phyloP scores from a whole-genome alignment of 2,888 invertebrate species.

The Ochlodes sylvanus region DNA sequence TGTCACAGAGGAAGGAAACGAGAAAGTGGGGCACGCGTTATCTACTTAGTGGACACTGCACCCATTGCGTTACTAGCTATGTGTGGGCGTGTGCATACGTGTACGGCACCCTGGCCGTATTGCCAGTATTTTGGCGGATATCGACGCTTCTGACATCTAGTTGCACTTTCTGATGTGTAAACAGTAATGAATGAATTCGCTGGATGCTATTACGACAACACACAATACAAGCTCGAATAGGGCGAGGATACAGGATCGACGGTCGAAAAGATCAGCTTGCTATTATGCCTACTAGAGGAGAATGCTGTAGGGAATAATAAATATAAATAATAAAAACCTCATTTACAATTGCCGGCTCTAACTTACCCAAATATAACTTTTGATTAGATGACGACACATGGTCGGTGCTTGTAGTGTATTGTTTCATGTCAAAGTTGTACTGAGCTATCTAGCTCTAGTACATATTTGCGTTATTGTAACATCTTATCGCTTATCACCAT shows the following conservation, averaged over 20 bases:
- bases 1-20: conserved; percentile 71
- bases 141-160: neutral
- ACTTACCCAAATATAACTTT: too few species aligned
- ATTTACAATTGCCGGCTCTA: too few species aligned
- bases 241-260: too few species aligned
- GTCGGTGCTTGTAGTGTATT: neutral
- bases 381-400: too few species aligned
- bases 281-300: too few species aligned
- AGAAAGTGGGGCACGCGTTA: conserved; percentile 73
- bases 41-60: conserved; percentile 74
- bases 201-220: neutral
- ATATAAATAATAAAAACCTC: too few species aligned
- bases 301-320: too few species aligned
- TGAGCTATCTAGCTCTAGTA: neutral
- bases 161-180: conserved; percentile 1
- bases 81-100: conserved; percentile 17
- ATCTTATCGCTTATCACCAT: conserved; percentile 5
- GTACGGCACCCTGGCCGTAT: neutral
- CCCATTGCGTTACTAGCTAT: conserved; percentile 43
- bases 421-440: conserved; percentile 1
- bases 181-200: neutral
- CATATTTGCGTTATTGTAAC: conserved; percentile 5
- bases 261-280: too few species aligned
- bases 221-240: too few species aligned
- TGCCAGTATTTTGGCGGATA: neutral